Evolutionary conservation across 1,140 invertebrate genomes (phyloP), one percentile per base, ranked within the genome.

Genomic region (Oscheius sp.): DNA sequence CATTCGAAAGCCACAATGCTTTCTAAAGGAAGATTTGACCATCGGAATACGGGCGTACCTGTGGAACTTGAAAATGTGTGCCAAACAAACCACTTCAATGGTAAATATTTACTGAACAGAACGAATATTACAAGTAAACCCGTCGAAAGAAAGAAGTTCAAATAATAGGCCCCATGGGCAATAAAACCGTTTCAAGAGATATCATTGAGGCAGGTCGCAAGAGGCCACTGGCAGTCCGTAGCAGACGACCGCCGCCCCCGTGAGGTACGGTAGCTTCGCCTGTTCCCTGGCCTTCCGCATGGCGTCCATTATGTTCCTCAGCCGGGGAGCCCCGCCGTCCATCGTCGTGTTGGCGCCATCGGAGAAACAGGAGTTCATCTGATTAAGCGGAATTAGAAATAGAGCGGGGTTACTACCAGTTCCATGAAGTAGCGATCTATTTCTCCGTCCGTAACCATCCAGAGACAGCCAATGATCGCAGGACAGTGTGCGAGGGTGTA

Each of bases 381-480:
- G 34, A 71, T 73, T 34, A 29, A 31, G 13, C 31, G 15, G 7
- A 20, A 52, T 59, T 42, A 45, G 23, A 28, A 10, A 42, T 55
- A 64, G 66, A 78, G n/a, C n/a, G 32, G 29, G 10, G 35, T 34
- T 13, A 26, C 7, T n/a, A 71, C 61, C 69, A 71, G 45, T 38
- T 35, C 23, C 2, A 82, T 82, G 35, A 82, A 75, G 58, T 75
- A 82, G 42, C 77, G 32, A 52, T 73, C 74, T 55, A 70, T 78
- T 36, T 80, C 79, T 31, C 79, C 80, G 52, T 82, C 80, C 10
- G 80, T 82, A 1, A 82, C 81, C 55, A 78, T 80, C 80, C 81
- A 82, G 10, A 82, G 62, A 34, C 80, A 82, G 13, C 80, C 80
- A 61, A 82, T 65, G n/a, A 83, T 62, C 23, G 76, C 77, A 13